Conservation (phyloP, 2,888 invertebrate species). For the Hydropsyche betteni region DNA sequence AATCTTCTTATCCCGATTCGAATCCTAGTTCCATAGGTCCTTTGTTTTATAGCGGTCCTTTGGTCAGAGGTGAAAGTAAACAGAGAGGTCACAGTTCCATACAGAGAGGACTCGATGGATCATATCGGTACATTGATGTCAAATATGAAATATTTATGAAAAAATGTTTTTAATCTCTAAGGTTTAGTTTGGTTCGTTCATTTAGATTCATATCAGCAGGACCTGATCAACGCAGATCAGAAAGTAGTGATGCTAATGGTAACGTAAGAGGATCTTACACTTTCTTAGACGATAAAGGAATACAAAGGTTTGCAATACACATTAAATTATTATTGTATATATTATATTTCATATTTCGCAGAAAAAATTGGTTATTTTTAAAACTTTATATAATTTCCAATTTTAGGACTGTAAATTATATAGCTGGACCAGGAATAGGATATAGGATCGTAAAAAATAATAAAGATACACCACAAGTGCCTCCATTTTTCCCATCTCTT, state of each 20-base stretch:
- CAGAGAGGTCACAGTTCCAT: constrained; percentile 77
- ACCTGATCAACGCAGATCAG: constrained; percentile 79
- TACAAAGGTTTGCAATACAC: constrained; percentile 64
- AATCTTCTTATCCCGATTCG: constrained; percentile 74
- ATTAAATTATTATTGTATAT: too few relatives aligned
- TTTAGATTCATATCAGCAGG: constrained; percentile 76
- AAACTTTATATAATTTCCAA: neutral
- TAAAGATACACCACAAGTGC: constrained; percentile 73
- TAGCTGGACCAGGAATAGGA: constrained; percentile 81
- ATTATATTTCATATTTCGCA: neutral
- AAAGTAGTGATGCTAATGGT: constrained; percentile 76
- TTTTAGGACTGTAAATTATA: constrained; percentile 76
- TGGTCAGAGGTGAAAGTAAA: constrained; percentile 70
- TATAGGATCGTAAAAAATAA: constrained; percentile 78
- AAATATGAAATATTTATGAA: neutral
- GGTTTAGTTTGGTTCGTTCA: neutral
- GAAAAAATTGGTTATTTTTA: neutral
- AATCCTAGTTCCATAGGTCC: constrained; percentile 71
- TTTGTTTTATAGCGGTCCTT: constrained; percentile 71
- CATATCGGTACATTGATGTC: constrained; percentile 66
- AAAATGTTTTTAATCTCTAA: constrained; percentile 4
- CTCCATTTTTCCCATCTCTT: constrained; percentile 68
- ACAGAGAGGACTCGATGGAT: constrained; percentile 76
- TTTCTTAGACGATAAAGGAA: constrained; percentile 80
- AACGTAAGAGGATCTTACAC: constrained; percentile 81